Evolutionary conservation across 2,888 invertebrate genomes (phyloP).

Genomic region (Hartigia nigra): DNA sequence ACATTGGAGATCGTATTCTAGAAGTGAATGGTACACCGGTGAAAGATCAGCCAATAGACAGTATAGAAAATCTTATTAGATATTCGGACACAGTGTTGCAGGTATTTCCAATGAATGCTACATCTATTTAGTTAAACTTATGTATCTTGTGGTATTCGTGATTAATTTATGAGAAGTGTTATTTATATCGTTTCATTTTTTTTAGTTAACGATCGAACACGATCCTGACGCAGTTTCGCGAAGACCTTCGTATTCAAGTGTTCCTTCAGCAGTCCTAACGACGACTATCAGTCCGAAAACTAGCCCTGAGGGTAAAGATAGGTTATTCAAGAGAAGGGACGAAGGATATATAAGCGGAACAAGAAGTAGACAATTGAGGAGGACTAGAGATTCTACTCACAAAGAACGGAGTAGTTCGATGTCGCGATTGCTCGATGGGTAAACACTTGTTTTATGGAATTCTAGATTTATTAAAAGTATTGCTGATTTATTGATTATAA

Average conservation of each 20-base stretch:
- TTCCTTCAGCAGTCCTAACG: slow-evolving; percentile 63
- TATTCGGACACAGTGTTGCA: slow-evolving; percentile 81
- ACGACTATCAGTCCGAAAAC: slow-evolving; percentile 61
- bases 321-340: slow-evolving; percentile 69
- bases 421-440: slow-evolving; percentile 84
- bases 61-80: slow-evolving; percentile 79
- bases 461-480: slow-evolving; percentile 7
- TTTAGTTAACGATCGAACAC: slow-evolving; percentile 87
- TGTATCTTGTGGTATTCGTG: background rate
- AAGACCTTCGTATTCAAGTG: slow-evolving; percentile 66
- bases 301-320: slow-evolving; percentile 66
- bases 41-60: slow-evolving; percentile 81
- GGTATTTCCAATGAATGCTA: slow-evolving; percentile 64
- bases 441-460: slow-evolving; percentile 43
- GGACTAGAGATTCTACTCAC: slow-evolving; percentile 72
- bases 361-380: slow-evolving; percentile 73
- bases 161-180: background rate
- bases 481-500: background rate
- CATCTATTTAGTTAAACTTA: background rate
- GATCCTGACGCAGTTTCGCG: slow-evolving; percentile 81
- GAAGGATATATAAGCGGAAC: slow-evolving; percentile 74
- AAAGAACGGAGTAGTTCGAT: slow-evolving; percentile 89
- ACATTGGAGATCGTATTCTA: slow-evolving; percentile 91
- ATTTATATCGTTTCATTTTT: slow-evolving; percentile 26
- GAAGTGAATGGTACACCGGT: slow-evolving; percentile 94